Base-by-base conservation (phyloP, 2,113 vertebrate species). In the Empidonax alnorum region DNA sequence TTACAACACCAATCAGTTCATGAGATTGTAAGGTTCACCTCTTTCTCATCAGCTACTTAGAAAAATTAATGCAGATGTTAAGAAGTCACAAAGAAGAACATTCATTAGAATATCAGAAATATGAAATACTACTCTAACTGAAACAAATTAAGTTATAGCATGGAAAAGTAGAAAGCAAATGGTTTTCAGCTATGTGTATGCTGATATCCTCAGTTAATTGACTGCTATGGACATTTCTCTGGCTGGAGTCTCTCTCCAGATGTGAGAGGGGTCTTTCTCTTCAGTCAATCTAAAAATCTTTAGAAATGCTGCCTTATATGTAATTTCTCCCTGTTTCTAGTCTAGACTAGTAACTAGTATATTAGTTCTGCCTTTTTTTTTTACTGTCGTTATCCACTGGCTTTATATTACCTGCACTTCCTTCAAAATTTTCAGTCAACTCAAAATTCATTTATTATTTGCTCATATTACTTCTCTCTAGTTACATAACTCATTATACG, bases 31-130 rank as follows among this genome's bases (percentile, higher is more conserved):
- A 94, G 61, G 80, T 81, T 94, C 80, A 84, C 81, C 61, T 84
- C 86, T 65, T 95, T 90, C 94, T 81, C 63, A 94, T 94, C 94
- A 94, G 61, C 89, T 87, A 67, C 83, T 92, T 87, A 81, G 47
- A 68, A 86, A 92, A 74, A 78, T 90, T 90, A 81, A 93, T 90
- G 65, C n/a, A 76, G 72, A 81, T 61, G 42, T 68, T 67, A 92
- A 84, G n/a, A 80, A 93, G 67, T 61, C 55, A 90, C 55, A 89
- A 83, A 90, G 68, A 47, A 86, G 88, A 94, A 77, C 42, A 11
- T 17, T 90, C 37, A 52, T 75, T 69, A 94, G 44, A 79, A n/a
- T 42, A 83, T 58, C 14, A 84, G 30, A 78, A 84, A 89, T 58
- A 89, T 7, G 42, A 89, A 94, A 71, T 7, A 5, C n/a, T 76